These are phyloP conservation scores for Cottus gobio DNA, from an alignment of 2,113 vertebrate genomes.

Conservation along the genomic window DNA sequence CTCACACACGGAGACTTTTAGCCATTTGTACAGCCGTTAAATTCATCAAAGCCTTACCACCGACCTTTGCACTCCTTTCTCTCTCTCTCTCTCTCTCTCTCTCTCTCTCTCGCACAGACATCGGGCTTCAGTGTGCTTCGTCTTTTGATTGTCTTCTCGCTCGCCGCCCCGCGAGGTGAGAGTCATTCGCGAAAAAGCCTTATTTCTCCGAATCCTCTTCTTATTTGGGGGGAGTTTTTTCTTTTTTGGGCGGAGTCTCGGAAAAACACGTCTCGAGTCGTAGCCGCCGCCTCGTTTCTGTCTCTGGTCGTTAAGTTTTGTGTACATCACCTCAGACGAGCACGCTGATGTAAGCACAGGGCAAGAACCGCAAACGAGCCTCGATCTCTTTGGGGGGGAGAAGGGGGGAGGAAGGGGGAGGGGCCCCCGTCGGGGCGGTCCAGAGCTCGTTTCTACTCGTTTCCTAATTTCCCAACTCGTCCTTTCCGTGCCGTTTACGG, in stretches of 20 bases:
- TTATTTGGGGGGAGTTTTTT: too few relatives aligned
- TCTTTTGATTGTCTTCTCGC: constrained; percentile 45
- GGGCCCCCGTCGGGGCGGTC: too few relatives aligned
- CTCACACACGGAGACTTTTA: constrained; percentile 58
- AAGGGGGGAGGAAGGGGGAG: too few relatives aligned
- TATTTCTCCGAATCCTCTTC: constrained; percentile 57
- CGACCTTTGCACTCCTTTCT: constrained; percentile 68
- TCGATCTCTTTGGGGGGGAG: constrained; percentile 31
- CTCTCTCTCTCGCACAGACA: constrained; percentile 44
- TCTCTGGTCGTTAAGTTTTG: constrained; percentile 49
- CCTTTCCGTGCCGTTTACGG: constrained; percentile 46
- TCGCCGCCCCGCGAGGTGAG: constrained; percentile 41
- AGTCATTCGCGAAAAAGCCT: constrained; percentile 68
- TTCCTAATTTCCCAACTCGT: neutral
- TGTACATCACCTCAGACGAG: too few relatives aligned
- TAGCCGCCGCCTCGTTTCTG: constrained; percentile 30
- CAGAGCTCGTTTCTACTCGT: neutral
- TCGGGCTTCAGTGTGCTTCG: constrained; percentile 28
- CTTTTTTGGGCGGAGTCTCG: too few relatives aligned
- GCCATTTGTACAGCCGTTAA: constrained; percentile 69
- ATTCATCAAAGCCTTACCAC: constrained; percentile 78
- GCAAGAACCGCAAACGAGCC: constrained; percentile 55
- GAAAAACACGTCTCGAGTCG: constrained; percentile 10
- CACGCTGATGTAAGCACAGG: constrained; percentile 77
- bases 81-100: constrained; percentile 49